phyloP scores from a whole-genome alignment of 2,113 vertebrate species.

The Garra rufa region DNA sequence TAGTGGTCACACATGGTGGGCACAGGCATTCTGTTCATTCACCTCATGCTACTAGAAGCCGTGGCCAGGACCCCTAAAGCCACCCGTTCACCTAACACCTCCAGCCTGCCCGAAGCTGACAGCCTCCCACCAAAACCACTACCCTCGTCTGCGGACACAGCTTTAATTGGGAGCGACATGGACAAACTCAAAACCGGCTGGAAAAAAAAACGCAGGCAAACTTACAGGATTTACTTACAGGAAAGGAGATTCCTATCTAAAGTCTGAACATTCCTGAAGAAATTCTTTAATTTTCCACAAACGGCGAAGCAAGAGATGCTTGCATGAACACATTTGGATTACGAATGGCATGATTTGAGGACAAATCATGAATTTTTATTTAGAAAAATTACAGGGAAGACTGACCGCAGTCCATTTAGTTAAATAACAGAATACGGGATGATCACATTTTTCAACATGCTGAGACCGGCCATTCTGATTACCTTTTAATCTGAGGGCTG shows the following conservation, averaged over 20 bases:
- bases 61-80: constrained; percentile 50
- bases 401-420: constrained; percentile 54
- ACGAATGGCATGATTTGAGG: constrained; percentile 9
- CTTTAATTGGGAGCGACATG: constrained; percentile 47
- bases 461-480: constrained; percentile 58
- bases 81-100: constrained; percentile 67
- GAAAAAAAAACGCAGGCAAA: constrained; percentile 22
- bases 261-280: background rate
- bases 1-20: constrained; percentile 67
- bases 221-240: constrained; percentile 16
- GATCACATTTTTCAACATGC: constrained; percentile 53
- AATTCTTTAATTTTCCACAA: constrained; percentile 12
- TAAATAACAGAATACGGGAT: constrained; percentile 60
- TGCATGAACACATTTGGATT: background rate
- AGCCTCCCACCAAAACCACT: background rate
- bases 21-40: constrained; percentile 53
- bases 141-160: constrained; percentile 10
- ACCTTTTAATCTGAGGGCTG: constrained; percentile 65
- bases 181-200: constrained; percentile 11
- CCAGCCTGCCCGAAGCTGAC: constrained; percentile 31
- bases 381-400: constrained; percentile 30
- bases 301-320: background rate
- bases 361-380: constrained; percentile 32
- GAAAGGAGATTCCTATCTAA: constrained; percentile 35
- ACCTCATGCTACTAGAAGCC: constrained; percentile 35